Base-by-base conservation (phyloP, 1,140 invertebrate species). In the Maconellicoccus hirsutus region DNA sequence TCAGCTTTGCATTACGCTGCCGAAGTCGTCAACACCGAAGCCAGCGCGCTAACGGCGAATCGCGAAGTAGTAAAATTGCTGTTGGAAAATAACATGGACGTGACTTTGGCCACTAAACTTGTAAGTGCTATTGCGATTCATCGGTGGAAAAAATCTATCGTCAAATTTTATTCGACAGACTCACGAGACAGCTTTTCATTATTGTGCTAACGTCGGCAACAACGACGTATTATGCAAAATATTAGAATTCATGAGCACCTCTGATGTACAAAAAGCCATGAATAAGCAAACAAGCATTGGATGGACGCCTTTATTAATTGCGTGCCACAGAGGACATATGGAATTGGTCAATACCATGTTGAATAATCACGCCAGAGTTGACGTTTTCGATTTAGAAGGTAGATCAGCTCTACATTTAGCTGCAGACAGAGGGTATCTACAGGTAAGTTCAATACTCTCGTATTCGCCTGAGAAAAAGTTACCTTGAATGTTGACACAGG, bases 321-420 rank as follows among this genome's bases (percentile, higher is more conserved):
- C 97, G 12, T 89, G 89, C 73, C 85, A 92, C 77, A 79, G 81
- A 74, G 82, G 80, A 70, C 77, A 77, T 42, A 75, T 74, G 72
- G 75, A 76, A 19, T 74, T 77, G 72, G 77, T 95, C 0, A 92
- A 87, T 75, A 96, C 89, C 70, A 83, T 96, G 33, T 81, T 97
- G 61, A 83, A 87, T 23, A 93, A 95, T 78, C 92, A 96, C 79
- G 96, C 96, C 0, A 87, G 97, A 78, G 97, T 99, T 7, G 97
- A 99, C 80, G 96, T 99, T 0, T 99, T 99, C 79, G 97, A 99
- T 79, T 88, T 89, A 73, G 95, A 98, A 79, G 95, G 95, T 12
- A 84, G 95, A 75, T 96, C 94, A 0, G 94, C 94, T 0, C 82
- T 99, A 52, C 97, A 99, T 80, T 82, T 98, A 72, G 95, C 96